Evolutionary conservation across 2,113 vertebrate genomes (phyloP).

Genomic region (Isurus oxyrinchus): DNA sequence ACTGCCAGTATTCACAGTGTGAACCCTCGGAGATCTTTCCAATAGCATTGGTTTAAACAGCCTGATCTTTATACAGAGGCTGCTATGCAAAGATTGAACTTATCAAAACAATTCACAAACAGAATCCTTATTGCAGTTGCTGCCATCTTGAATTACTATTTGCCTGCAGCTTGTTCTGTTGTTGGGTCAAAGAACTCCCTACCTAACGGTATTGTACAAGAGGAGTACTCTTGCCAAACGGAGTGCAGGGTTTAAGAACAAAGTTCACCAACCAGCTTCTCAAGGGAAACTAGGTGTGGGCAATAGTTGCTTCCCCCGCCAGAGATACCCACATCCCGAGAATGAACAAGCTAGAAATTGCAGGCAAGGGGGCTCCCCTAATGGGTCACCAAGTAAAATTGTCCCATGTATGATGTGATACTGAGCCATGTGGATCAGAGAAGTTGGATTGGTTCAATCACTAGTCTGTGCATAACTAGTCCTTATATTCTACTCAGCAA

Average conservation of each 20-base stretch:
- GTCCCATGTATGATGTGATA: too few relatives aligned
- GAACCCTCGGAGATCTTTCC: neutral
- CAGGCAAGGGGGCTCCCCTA: too few relatives aligned
- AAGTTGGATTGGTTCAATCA: too few relatives aligned
- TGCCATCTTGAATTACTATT: constrained; percentile 4
- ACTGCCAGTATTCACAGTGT: neutral
- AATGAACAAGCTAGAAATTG: too few relatives aligned
- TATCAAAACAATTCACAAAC: neutral
- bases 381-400: too few relatives aligned
- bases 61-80: neutral
- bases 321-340: too few relatives aligned
- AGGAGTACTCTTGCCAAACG: neutral
- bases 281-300: too few relatives aligned
- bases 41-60: neutral
- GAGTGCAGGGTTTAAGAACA: neutral
- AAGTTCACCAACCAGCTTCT: neutral
- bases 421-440: too few relatives aligned
- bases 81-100: neutral
- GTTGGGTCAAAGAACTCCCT: neutral
- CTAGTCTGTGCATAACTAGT: too few relatives aligned
- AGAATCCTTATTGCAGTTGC: neutral
- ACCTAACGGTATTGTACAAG: neutral
- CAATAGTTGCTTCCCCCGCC: too few relatives aligned
- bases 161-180: neutral
- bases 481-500: too few relatives aligned